A percentile compares a stretch with the other conserved stretches of the same genome.
Conservation (phyloP, 2,797 vertebrate genomes). For the Squalus acanthias region DNA sequence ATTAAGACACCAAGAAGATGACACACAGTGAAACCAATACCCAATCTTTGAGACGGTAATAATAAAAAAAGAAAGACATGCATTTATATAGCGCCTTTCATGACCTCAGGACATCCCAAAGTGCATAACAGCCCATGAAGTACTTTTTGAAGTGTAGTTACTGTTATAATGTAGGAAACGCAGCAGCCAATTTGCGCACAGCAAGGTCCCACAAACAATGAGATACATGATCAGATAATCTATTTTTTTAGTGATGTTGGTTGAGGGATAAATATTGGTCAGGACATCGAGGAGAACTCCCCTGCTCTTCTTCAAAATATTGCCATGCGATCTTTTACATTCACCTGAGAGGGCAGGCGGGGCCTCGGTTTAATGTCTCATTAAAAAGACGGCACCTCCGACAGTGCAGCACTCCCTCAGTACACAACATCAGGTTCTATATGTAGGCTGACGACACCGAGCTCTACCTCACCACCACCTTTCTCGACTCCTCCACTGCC, state of each 20-base stretch:
- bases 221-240: neutral
- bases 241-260: neutral
- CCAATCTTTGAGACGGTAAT: neutral
- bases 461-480: neutral
- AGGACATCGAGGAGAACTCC: too few relatives aligned
- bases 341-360: neutral
- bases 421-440: neutral
- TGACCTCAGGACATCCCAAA: neutral
- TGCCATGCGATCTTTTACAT: neutral
- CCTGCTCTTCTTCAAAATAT: neutral
- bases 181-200: neutral
- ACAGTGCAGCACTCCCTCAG: neutral
- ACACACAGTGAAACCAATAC: neutral
- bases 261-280: neutral
- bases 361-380: neutral
- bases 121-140: neutral
- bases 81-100: neutral
- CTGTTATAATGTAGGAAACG: neutral
- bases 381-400: neutral
- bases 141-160: neutral
- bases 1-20: neutral
- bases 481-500: neutral
- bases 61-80: neutral
- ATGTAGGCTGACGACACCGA: neutral
- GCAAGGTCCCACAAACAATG: neutral